Conservation (phyloP, 2,113 vertebrate genomes). For the Telmatochromis brichardi region DNA sequence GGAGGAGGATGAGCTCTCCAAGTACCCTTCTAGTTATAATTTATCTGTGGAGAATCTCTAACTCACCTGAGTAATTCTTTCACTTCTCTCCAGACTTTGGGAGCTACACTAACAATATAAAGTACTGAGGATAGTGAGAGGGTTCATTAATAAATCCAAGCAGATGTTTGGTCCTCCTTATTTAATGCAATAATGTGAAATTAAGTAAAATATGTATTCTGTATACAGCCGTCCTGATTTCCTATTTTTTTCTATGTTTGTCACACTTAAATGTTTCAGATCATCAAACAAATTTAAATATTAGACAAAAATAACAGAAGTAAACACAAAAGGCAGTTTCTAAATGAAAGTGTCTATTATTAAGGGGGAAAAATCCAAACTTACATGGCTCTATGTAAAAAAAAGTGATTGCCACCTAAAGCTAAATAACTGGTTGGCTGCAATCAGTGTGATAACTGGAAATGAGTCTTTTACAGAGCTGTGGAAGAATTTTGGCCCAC, state of each 20-base stretch:
- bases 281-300: neutral
- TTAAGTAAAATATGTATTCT: neutral
- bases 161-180: neutral
- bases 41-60: neutral
- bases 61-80: neutral
- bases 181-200: neutral
- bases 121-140: slow-evolving; percentile 30
- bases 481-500: neutral
- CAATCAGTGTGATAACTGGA: neutral
- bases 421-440: neutral
- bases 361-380: neutral
- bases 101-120: neutral
- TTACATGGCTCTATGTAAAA: neutral
- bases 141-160: neutral
- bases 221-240: neutral
- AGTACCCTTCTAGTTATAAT: neutral
- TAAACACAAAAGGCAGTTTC: neutral
- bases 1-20: neutral
- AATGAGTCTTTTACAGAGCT: neutral
- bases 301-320: neutral
- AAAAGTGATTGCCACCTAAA: neutral
- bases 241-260: neutral
- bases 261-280: neutral
- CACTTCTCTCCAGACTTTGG: neutral
- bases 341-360: neutral